Evolutionary conservation across 64 coral and sea anemone species (phyloP), one percentile per base, ranked within the genome.

Genomic region (Cladopsammia gracilis): DNA sequence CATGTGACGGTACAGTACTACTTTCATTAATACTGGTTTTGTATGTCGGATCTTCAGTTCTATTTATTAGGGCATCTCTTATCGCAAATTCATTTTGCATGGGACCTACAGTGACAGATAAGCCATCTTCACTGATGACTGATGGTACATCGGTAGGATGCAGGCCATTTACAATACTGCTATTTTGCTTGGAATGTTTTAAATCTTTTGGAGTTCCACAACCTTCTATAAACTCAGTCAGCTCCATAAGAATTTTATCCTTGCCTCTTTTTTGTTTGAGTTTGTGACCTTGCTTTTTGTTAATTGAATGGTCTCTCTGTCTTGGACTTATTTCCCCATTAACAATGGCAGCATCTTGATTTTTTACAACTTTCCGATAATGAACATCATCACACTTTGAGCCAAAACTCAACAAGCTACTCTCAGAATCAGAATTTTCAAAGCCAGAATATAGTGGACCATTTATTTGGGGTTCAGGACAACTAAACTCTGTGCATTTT

Each of bases 341-440:
- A 11, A 12, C 13, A 77, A 56, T 11, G 53, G 50, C 6, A 23
- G 50, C 9, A 10, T 77, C 48, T 56, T 77, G 75, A 2, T 77
- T 77, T 68, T 84, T 68, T 10, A 67, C 45, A 68, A 84, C 61
- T 19, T 84, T 84, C 5, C 80, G 60, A n/a, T 50, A 84, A 24
- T 84, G 80, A 65, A 84, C 80, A 24, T 84, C 80, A 50, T 84
- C 80, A 51, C 80, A 84, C 62, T 84, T 84, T 7, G 80, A 84
- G 22, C 80, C 80, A 84, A 84, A 84, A 84, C 80, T 84, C 45
- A 84, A 68, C 49, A 88, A 44, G 73, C 96, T 98, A 6, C 82
- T 86, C 86, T 98, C 96, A 19, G 96, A 98, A 87, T 98, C 96
- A 67, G 96, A 98, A 58, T 82, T 98, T 18, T 98, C 96, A 91